phyloP scores from a whole-genome alignment of 2,797 vertebrate genomes.

The Zalophus californianus region DNA sequence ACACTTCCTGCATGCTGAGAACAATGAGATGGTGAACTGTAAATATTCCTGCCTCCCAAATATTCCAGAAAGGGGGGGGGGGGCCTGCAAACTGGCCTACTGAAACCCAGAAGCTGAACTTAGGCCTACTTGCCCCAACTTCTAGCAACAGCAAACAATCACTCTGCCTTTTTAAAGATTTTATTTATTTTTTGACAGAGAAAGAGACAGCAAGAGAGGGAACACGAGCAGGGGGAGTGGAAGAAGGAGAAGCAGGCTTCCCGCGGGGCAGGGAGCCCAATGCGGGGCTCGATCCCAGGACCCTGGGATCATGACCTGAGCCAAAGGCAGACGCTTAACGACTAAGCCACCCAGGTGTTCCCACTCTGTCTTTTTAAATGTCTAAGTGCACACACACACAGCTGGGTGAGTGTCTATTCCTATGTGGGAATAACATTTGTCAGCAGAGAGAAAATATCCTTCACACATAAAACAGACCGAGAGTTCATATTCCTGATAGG shows the following conservation, averaged over 20 bases:
- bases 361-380: background rate
- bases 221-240: too few species aligned
- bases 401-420: too few species aligned
- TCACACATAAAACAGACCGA: background rate
- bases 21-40: slow-evolving; percentile 27
- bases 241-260: too few species aligned
- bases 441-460: background rate
- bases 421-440: background rate
- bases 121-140: background rate
- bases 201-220: too few species aligned
- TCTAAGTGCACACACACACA: rapidly evolving
- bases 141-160: background rate
- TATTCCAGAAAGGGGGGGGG: background rate
- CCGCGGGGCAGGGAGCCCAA: too few species aligned
- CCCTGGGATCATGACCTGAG: too few species aligned
- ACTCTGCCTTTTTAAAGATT: background rate
- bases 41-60: background rate
- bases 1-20: background rate
- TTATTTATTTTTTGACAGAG: too few species aligned
- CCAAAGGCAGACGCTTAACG: too few species aligned
- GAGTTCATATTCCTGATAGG: background rate
- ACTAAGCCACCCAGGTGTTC: too few species aligned
- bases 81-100: background rate
- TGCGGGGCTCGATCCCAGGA: too few species aligned
- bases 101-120: background rate